Evolutionary conservation across 2,888 invertebrate genomes (phyloP), one percentile per base, ranked within the genome.

Genomic region (Diarsia dahlii): DNA sequence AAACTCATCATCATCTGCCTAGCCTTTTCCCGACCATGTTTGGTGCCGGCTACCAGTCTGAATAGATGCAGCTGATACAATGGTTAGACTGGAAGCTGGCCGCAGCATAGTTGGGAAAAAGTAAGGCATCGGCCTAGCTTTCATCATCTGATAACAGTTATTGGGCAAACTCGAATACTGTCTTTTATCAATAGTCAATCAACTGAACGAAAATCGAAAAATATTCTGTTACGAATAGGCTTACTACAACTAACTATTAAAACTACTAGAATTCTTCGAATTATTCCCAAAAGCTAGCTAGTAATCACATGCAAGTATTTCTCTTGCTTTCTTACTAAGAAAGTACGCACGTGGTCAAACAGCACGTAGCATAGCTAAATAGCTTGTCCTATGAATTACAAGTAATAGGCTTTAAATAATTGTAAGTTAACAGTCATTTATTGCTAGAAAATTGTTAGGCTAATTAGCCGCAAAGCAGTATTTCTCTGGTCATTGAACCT

Each of bases 341-440:
- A 84, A 82, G 71, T 70, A 18, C 2, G 34, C 58, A 58, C 13
- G 12, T 48, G 52, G 6, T 48, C 56, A 65, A 76, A 80, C 52
- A 80, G 28, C 68, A 82, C 39, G 15, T 23, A 20, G 65, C 58
- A 60, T 72, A 66, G 54, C 46, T 39, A 65, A 75, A 66, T 54
- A 60, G 28, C 62, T 63, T 79, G 20, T 28, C 15, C 10, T 46
- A 54, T 66, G 66, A 80, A 76, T 76, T 58, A 69, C 69, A 72
- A 82, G 62, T 71, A 71, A 65, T 66, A 54, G 48, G n/a, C 58
- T 80, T 54, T 79, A 74, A 79, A 79, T 70, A 74, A 54, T 52
- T 20, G 58, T 46, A 64, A 50, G 73, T 45, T 52, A 66, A 58
- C 34, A 69, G 68, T 62, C 15, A 71, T 68, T 79, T 74, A 74